phyloP scores from a whole-genome alignment of 2,113 vertebrate species.

The Octodon degus region DNA sequence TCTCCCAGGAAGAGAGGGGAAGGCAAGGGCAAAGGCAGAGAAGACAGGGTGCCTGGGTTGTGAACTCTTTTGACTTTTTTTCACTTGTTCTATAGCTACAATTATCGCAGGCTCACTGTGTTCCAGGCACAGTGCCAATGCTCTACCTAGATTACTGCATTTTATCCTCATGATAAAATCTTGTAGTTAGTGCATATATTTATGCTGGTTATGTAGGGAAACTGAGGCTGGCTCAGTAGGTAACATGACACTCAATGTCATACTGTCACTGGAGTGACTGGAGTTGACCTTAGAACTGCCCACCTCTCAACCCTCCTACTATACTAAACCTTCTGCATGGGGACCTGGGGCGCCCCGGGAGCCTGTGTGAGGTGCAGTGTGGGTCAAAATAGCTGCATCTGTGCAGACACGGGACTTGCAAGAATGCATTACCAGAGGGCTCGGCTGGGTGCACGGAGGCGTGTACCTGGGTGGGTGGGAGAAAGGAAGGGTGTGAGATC shows the following conservation, averaged over 20 bases:
- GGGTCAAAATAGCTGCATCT: neutral
- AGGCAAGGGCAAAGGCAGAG: neutral
- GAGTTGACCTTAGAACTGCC: neutral
- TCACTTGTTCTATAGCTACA: neutral
- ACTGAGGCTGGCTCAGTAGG: constrained; percentile 44
- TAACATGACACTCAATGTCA: neutral
- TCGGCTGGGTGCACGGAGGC: no score
- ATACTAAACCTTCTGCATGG: neutral
- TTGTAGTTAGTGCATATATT: neutral
- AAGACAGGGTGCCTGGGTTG: neutral
- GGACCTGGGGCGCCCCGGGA: neutral
- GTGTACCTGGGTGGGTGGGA: neutral
- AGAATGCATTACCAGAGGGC: neutral
- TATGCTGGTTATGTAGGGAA: constrained; percentile 3
- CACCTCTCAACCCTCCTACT: neutral
- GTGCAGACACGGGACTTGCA: neutral
- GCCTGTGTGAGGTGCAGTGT: neutral
- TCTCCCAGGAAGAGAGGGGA: neutral
- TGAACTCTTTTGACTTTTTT: neutral
- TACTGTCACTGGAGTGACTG: neutral
- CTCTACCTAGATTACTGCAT: constrained; percentile 53
- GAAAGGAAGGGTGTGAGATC: neutral
- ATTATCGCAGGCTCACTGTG: neutral
- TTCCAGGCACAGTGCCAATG: constrained; percentile 29
- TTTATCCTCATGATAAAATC: neutral